Evolutionary conservation across 2,888 invertebrate genomes (phyloP).

Genomic region (Notodromas monacha): DNA sequence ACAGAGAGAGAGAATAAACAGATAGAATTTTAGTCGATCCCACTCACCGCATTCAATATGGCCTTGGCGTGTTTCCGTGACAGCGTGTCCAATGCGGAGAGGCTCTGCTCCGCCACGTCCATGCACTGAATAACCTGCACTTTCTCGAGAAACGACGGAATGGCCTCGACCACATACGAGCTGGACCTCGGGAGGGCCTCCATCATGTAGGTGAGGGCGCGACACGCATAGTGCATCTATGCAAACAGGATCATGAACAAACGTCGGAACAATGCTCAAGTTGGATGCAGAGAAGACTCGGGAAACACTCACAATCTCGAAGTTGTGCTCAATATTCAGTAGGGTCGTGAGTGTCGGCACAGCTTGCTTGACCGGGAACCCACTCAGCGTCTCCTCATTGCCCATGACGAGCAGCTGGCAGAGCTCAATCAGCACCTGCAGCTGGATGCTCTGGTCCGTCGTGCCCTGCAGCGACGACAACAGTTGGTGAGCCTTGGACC

Average conservation of each 20-base stretch:
- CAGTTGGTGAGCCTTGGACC: background rate
- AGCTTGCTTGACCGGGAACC: slow-evolving; percentile 92
- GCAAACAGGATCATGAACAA: slow-evolving; percentile 9
- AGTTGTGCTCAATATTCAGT: slow-evolving; percentile 86
- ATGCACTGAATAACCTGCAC: slow-evolving; percentile 92
- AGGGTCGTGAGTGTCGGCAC: slow-evolving; percentile 74
- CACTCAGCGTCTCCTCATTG: slow-evolving; percentile 85
- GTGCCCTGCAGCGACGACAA: slow-evolving; percentile 15
- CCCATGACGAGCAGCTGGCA: slow-evolving; percentile 95
- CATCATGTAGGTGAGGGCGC: slow-evolving; percentile 95
- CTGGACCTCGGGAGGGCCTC: slow-evolving; percentile 76
- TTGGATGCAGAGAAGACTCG: no score
- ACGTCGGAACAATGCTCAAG: no score
- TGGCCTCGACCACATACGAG: slow-evolving; percentile 80
- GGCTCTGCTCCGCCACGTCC: slow-evolving; percentile 95
- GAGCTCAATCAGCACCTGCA: slow-evolving; percentile 91
- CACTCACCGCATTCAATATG: slow-evolving; percentile 53
- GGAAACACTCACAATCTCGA: slow-evolving; percentile 74
- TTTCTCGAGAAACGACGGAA: slow-evolving; percentile 85
- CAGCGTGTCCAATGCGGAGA: slow-evolving; percentile 85
- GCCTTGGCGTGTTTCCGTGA: slow-evolving; percentile 84
- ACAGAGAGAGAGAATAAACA: background rate
- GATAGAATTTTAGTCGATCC: no score
- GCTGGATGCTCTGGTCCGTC: slow-evolving; percentile 71
- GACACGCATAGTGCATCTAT: slow-evolving; percentile 89